Base-by-base conservation (phyloP, 2,888 invertebrate genomes). In the Seira ritae region DNA sequence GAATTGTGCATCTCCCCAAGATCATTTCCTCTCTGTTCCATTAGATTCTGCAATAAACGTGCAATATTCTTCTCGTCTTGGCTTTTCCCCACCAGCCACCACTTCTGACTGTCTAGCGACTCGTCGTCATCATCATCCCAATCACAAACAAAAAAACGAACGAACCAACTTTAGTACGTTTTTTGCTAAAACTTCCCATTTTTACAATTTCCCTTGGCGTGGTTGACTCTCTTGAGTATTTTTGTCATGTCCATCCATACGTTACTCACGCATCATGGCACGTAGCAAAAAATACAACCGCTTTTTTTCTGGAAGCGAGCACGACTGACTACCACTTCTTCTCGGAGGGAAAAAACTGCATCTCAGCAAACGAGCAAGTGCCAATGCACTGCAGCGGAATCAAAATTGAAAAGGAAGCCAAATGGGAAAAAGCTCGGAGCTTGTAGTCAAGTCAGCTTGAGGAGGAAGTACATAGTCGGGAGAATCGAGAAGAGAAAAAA, bases 211-310 rank as follows among this genome's bases (percentile, higher is more conserved):
- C 8, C 46, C 17, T 12, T 42, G 20, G 10, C 24, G 8, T 68
- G 31, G 46, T 20, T 60, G 50, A 55, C 50, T 71, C 79, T 79
- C 79, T 50, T 23, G 79, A 68, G 79, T 55, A 73, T 80, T 80
- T 67, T 68, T 67, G 24, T 68, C 73, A 73, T 80, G 73, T 72
- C 79, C 68, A 68, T 20, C 65, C 20, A 10, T 17, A 65, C 17
- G 65, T 20, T 31, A 20, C 31, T 31, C 19, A 66, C 66, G 66
- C 65, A 71, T 62, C 66, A 37, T 72, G 79, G 72, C 79, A 80
- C 79, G 79, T 79, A 69, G 55, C 31, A 46, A 31, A 79, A 20
- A 20, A 65, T 19, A 65, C 31, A 31, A 31, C 31, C 31, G 31
- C 31, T 31, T 31, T 31, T n/a, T 31, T 31, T 31, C 31, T 31